Evolutionary conservation across 2,113 vertebrate species (phyloP), one percentile per base, ranked within the genome.

Genomic region (Pelecanoides urinatrix): DNA sequence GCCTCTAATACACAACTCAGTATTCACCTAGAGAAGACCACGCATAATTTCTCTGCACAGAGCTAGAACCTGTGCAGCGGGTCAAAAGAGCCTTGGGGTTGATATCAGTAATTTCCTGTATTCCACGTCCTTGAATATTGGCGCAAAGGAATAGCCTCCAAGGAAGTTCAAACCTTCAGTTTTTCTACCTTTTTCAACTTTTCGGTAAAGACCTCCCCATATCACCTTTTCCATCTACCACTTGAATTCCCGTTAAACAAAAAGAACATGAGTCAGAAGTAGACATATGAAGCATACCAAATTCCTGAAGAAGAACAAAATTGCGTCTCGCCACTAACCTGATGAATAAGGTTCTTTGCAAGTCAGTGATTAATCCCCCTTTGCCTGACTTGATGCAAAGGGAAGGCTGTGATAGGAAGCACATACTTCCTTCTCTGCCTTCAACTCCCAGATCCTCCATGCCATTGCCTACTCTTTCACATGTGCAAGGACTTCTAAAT

Each of bases 1-100:
- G 13, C n/a, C 18, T 82, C 55, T 40, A 36, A 66, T 5, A 55
- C 11, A 25, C 10, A 26, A 29, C 45, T 73, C 40, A 58, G 36
- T 29, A 42, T 52, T 82, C 66, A 79, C 27, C 27, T 61, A 52
- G 65, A 72, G n/a, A 87, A 63, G 73, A 32, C 11, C 58, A 53
- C 0, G 0, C 0, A 1, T 5, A 27, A 67, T 53, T 78, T 62
- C 23, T 86, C 76, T 55, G 50, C 36, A 30, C 1, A 5, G 29
- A 93, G 29, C 5, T 56, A 91, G 21, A 85, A 61, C 40, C 42
- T 34, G 6, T 42, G n/a, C 13, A 18, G 29, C 13, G 23, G 18
- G 13, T 59, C 56, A 32, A 55, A 87, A 68, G 13, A 65, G 12
- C 40, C 13, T 45, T 45, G 40, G 3, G 2, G 6, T 2, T 85